Conservation (phyloP, 1,140 invertebrate genomes). For the Drosophila tristis region DNA sequence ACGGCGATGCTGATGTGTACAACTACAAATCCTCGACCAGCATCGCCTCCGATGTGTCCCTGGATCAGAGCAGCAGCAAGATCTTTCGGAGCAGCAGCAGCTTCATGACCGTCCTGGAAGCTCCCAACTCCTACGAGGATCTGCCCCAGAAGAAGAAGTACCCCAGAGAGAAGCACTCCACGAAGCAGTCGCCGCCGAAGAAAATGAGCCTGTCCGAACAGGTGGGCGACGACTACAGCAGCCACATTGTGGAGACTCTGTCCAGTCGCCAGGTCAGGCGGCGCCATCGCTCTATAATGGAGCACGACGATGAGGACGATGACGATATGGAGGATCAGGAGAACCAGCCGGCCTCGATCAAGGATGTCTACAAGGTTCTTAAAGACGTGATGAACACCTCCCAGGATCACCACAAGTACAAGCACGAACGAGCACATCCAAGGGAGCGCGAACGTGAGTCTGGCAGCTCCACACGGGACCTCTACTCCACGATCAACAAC, state of each 20-base stretch:
- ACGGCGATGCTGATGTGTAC: constrained; percentile 8
- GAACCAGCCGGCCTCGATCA: constrained; percentile 31
- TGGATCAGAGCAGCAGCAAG: constrained; percentile 30
- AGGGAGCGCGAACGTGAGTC: neutral
- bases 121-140: constrained; percentile 32
- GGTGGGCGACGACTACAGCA: neutral
- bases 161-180: neutral
- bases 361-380: constrained; percentile 63
- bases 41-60: constrained; percentile 36
- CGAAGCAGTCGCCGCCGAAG: neutral
- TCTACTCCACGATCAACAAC: constrained; percentile 62
- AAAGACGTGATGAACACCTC: constrained; percentile 68
- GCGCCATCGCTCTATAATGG: neutral
- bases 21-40: constrained; percentile 45
- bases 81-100: constrained; percentile 55
- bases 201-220: constrained; percentile 24
- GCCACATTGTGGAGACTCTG: constrained; percentile 28
- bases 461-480: constrained; percentile 33
- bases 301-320: neutral
- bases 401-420: constrained; percentile 39
- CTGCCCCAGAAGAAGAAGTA: neutral
- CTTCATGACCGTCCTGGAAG: constrained; percentile 62
- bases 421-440: constrained; percentile 10
- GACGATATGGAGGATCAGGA: constrained; percentile 35
- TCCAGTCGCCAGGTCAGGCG: constrained; percentile 25